phyloP scores from a whole-genome alignment of 1,140 invertebrate species.

The Oryzaephilus surinamensis region DNA sequence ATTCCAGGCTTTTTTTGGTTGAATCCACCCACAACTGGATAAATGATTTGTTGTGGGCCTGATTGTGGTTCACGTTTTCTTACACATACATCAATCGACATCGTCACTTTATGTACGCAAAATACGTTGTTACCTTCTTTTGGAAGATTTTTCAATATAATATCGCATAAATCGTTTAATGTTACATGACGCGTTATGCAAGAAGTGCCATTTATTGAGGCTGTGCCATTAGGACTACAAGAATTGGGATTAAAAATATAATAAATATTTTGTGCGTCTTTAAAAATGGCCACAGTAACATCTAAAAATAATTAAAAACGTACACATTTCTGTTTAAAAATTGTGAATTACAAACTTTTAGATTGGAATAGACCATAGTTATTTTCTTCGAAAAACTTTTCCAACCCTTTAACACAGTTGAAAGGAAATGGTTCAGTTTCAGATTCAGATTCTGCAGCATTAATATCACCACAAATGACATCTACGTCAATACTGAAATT shows the following conservation, averaged over 20 bases:
- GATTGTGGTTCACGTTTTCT: slow-evolving; percentile 14
- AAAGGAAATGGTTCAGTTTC: no score
- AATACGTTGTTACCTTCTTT: slow-evolving; percentile 29
- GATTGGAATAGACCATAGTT: no score
- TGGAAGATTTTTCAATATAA: slow-evolving; percentile 32
- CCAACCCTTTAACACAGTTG: no score
- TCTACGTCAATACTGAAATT: slow-evolving; percentile 30
- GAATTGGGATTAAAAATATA: slow-evolving; percentile 42
- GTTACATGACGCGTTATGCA: slow-evolving; percentile 32
- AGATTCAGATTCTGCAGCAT: slow-evolving; percentile 29
- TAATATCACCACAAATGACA: slow-evolving; percentile 36
- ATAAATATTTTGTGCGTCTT: slow-evolving; percentile 33
- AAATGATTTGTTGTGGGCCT: no score
- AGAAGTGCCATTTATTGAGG: slow-evolving; percentile 35
- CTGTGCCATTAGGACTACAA: slow-evolving; percentile 35
- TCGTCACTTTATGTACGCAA: slow-evolving; percentile 30
- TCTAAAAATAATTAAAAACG: no score
- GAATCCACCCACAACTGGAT: slow-evolving; percentile 22
- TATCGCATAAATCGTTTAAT: slow-evolving; percentile 32
- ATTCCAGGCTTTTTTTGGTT: slow-evolving; percentile 15
- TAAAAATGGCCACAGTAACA: no score
- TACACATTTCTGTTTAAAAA: no score
- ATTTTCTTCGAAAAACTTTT: no score
- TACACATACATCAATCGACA: slow-evolving; percentile 16
- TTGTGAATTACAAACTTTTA: no score